Evolutionary conservation across 2,888 invertebrate species (phyloP), one percentile per base, ranked within the genome.

Genomic region (Thecophora atra): DNA sequence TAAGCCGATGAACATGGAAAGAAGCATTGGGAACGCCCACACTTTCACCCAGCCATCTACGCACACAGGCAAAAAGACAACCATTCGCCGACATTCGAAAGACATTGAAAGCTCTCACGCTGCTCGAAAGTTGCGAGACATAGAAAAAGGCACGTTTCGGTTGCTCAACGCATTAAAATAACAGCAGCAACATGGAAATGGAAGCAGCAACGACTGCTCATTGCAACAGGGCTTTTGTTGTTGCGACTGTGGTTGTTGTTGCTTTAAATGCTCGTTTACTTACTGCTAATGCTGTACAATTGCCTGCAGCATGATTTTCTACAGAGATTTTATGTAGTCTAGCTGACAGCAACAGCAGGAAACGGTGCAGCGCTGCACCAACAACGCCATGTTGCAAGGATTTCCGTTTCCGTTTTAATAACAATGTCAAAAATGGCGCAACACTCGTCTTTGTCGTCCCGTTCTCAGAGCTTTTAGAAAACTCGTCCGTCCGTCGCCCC

Each of bases 21-120:
- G 28, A 24, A 58, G 3, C 58, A 26, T 28, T 26, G 30, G 11
- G 21, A 8, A 6, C 26, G 24, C 19, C 21, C 21, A 64, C n/a
- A 19, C 19, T 21, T 47, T 60, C 71, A 60, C 44, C 63, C 56
- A 74, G 28, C 73, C 70, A 74, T 72, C 74, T 66, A 65, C 72
- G 66, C 62, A 68, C 24, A 54, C 37, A 37, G 30, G 60, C 26
- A 47, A 24, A 60, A 21, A 70, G 26, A 13, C 21, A n/a, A n/a
- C 17, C 30, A 17, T n/a, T 21, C n/a, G 19, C 24, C 65, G 24
- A 44, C 51, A 28, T 52, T 66, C 66, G 30, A 52, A 52, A 21
- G 17, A 21, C 30, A 52, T 66, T 66, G 56, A 30, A 54, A 58
- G n/a, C 58, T 30, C 24, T 19, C 1, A n/a, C 52, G 28, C 17